Conservation (phyloP, 2,113 vertebrate genomes). For the Lagopus muta region DNA sequence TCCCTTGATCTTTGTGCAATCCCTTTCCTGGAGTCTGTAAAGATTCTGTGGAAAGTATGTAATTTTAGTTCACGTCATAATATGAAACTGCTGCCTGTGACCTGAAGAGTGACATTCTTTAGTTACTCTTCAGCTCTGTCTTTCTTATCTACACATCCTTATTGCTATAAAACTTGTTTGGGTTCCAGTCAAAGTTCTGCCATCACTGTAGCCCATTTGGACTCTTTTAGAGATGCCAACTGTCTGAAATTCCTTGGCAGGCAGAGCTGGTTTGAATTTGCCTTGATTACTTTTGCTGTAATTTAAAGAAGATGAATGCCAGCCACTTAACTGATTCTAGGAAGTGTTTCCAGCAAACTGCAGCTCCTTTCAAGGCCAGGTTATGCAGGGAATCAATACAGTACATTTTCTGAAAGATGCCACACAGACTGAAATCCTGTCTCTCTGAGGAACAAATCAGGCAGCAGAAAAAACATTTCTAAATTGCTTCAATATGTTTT, state of each 20-base stretch:
- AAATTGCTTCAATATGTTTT: not conserved
- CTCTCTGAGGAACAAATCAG: not conserved
- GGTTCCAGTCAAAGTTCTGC: not conserved
- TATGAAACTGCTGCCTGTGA: not conserved
- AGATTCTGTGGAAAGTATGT: not conserved
- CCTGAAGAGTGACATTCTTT: not conserved
- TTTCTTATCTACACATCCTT: not conserved
- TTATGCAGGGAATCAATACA: not conserved
- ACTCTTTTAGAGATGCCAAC: not conserved
- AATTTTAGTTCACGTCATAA: not conserved
- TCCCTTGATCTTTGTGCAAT: not conserved
- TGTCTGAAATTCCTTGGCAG: slow-evolving; percentile 14
- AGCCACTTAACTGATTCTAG: not conserved
- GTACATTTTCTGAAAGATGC: not conserved
- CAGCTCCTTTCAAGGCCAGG: not conserved
- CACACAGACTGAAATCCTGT: not conserved
- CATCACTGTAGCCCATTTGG: not conserved
- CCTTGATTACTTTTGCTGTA: not conserved
- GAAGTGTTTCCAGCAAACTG: slow-evolving; percentile 8
- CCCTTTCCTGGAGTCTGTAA: not conserved
- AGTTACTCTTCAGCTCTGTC: not conserved
- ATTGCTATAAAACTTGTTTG: not conserved
- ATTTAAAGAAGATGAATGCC: slow-evolving; percentile 28
- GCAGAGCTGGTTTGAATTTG: not conserved
- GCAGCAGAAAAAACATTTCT: not conserved